phyloP scores from a whole-genome alignment of 2,888 invertebrate genomes.

The Protophormia terraenovae region DNA sequence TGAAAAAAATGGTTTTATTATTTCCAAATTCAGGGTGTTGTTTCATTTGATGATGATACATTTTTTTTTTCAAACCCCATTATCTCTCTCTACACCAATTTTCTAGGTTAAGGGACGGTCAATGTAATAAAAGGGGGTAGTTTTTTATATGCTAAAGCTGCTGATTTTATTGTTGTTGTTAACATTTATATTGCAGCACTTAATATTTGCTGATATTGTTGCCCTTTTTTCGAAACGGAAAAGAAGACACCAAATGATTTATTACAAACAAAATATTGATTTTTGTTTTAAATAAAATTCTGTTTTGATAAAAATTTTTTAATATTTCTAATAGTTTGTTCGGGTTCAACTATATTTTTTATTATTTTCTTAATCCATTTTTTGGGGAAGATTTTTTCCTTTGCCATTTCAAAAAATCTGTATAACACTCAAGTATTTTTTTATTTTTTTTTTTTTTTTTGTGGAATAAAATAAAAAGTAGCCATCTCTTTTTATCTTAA shows the following conservation, averaged over 20 bases:
- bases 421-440: constrained; percentile 36
- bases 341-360: too few relatives aligned
- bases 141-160: constrained; percentile 19
- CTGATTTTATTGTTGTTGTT: constrained; percentile 4
- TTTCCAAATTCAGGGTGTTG: constrained; percentile 55
- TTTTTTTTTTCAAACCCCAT: constrained; percentile 9
- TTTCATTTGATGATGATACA: constrained; percentile 50
- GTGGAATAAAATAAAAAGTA: constrained; percentile 36
- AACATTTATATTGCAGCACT: constrained; percentile 21
- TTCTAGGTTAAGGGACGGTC: constrained; percentile 52
- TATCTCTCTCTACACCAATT: constrained; percentile 25
- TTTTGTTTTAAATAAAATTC: too few relatives aligned
- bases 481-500: constrained; percentile 67
- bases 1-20: constrained; percentile 32
- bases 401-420: constrained; percentile 24
- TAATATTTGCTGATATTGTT: constrained; percentile 12
- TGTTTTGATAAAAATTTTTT: too few relatives aligned
- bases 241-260: too few relatives aligned
- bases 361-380: too few relatives aligned
- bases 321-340: too few relatives aligned
- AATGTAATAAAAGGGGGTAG: constrained; percentile 30
- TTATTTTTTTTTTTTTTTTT: not conserved
- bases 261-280: too few relatives aligned
- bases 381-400: too few relatives aligned
- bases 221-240: too few relatives aligned